Evolutionary conservation across 2,113 vertebrate genomes (phyloP).

Genomic region (Struthidea cinerea): DNA sequence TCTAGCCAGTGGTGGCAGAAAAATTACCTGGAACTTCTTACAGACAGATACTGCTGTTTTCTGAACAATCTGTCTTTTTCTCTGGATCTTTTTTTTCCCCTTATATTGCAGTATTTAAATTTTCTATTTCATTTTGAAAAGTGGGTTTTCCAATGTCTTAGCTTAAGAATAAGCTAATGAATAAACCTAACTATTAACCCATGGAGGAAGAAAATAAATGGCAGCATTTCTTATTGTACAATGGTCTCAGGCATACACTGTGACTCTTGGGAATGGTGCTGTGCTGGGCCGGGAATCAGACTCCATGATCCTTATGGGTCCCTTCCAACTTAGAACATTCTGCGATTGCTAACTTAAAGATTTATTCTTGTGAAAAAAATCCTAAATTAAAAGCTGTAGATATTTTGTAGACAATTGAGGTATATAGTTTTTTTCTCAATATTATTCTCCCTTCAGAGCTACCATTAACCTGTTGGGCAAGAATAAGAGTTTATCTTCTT

Average conservation of each 20-base stretch:
- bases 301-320: fast-evolving
- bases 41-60: background rate
- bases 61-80: background rate
- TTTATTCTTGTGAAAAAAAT: background rate
- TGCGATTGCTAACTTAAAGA: background rate
- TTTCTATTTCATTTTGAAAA: background rate
- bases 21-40: background rate
- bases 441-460: background rate
- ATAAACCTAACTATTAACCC: background rate
- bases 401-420: background rate
- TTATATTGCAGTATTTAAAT: background rate
- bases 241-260: background rate
- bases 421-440: background rate
- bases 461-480: background rate
- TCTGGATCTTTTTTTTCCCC: background rate
- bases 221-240: background rate
- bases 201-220: background rate
- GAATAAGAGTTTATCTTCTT: background rate
- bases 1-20: background rate
- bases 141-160: background rate
- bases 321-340: background rate
- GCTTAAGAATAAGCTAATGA: background rate
- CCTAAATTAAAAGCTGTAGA: background rate
- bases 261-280: background rate
- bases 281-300: background rate